Evolutionary conservation across 2,888 invertebrate species (phyloP).

Genomic region (Nasonia oneida): DNA sequence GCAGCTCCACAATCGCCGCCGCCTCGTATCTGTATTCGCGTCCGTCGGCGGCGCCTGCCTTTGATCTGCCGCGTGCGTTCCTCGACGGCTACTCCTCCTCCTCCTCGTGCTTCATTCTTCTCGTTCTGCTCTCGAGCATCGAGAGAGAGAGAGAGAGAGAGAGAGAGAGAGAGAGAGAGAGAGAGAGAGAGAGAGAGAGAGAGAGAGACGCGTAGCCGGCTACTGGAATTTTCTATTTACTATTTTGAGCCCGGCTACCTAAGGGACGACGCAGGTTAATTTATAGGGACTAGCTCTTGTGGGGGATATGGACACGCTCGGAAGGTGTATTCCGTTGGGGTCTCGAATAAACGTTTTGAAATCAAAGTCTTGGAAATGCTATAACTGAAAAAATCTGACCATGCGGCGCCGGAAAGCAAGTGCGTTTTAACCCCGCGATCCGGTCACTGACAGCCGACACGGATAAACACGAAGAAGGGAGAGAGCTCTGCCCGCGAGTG

Average conservation of each 20-base stretch:
- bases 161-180: too few species aligned
- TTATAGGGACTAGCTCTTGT: conserved; percentile 63
- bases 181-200: neutral
- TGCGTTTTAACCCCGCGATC: conserved; percentile 54
- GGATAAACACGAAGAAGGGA: neutral
- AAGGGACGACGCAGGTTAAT: conserved; percentile 67
- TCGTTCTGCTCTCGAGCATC: conserved; percentile 1
- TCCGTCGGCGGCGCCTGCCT: conserved; percentile 54
- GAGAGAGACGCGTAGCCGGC: conserved; percentile 52
- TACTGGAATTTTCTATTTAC: conserved; percentile 70
- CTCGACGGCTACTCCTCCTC: conserved; percentile 15
- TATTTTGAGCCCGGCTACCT: conserved; percentile 67
- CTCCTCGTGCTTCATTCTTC: neutral
- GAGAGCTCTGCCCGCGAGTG: neutral
- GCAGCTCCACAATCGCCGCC: conserved; percentile 24
- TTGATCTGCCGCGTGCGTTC: conserved; percentile 63
- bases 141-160: too few species aligned
- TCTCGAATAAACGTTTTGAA: neutral
- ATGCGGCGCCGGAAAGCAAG: neutral
- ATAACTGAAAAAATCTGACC: too few species aligned
- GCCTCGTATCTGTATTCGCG: conserved; percentile 15
- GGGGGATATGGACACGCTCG: neutral
- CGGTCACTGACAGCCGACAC: conserved; percentile 43
- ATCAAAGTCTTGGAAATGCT: too few species aligned
- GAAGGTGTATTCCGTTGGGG: neutral